Conservation (phyloP, 2,113 vertebrate genomes). For the Phrynosoma blainvillii region DNA sequence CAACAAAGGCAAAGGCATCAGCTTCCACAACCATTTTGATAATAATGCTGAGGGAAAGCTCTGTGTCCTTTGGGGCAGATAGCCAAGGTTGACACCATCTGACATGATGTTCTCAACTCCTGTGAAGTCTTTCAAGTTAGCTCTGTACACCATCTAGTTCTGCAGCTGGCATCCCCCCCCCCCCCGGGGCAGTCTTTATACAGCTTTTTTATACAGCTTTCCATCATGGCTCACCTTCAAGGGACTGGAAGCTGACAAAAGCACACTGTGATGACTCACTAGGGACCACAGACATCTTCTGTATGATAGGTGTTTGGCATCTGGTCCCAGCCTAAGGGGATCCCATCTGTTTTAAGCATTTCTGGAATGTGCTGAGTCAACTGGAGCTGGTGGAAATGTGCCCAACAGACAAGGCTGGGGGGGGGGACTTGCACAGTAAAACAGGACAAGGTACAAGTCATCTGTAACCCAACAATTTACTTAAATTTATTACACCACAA, state of each 20-base stretch:
- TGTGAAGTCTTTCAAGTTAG: neutral
- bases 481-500: slow-evolving; percentile 77
- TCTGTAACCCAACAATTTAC: slow-evolving; percentile 77
- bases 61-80: neutral
- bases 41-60: neutral
- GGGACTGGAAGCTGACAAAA: neutral
- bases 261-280: neutral
- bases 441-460: slow-evolving; percentile 48
- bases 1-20: neutral
- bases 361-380: neutral
- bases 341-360: neutral
- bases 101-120: neutral
- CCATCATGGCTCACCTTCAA: neutral
- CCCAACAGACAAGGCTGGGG: neutral
- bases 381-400: neutral
- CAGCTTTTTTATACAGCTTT: neutral
- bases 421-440: slow-evolving; percentile 19
- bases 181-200: no score
- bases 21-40: neutral
- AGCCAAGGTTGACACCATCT: neutral
- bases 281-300: neutral
- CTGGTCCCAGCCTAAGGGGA: neutral
- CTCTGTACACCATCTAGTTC: neutral
- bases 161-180: neutral
- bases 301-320: neutral